phyloP scores from a whole-genome alignment of 2,888 invertebrate species.

The Epistrophella euchroma region DNA sequence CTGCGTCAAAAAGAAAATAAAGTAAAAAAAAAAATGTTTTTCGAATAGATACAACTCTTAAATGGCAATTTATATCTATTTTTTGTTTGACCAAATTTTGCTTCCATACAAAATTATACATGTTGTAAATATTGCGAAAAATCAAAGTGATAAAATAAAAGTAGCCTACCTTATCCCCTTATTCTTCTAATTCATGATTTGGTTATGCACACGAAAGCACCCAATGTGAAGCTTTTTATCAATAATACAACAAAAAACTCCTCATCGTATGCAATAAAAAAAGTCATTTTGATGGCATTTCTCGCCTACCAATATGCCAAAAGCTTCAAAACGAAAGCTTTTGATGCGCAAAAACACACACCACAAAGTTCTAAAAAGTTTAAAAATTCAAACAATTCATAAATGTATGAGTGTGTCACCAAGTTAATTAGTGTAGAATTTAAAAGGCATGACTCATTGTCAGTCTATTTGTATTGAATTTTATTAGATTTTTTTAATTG shows the following conservation, averaged over 20 bases:
- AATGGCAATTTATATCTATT: too few species aligned
- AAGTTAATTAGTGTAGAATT: conserved; percentile 15
- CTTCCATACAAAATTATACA: too few species aligned
- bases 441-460: conserved; percentile 35
- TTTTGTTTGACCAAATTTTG: too few species aligned
- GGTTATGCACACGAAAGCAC: too few species aligned
- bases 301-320: conserved; percentile 42
- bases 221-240: neutral
- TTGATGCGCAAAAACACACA: neutral
- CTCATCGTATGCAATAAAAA: conserved; percentile 42
- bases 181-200: too few species aligned
- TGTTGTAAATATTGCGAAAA: too few species aligned
- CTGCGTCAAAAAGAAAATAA: too few species aligned
- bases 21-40: too few species aligned
- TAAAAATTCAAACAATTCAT: neutral
- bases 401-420: neutral
- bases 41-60: too few species aligned
- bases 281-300: neutral
- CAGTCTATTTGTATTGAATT: conserved; percentile 35
- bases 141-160: too few species aligned
- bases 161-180: too few species aligned
- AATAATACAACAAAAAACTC: neutral
- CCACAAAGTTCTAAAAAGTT: neutral
- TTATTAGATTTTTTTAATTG: conserved; percentile 38
- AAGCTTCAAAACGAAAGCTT: conserved; percentile 51